phyloP scores from a whole-genome alignment of 2,113 vertebrate species.

The Perca flavescens region DNA sequence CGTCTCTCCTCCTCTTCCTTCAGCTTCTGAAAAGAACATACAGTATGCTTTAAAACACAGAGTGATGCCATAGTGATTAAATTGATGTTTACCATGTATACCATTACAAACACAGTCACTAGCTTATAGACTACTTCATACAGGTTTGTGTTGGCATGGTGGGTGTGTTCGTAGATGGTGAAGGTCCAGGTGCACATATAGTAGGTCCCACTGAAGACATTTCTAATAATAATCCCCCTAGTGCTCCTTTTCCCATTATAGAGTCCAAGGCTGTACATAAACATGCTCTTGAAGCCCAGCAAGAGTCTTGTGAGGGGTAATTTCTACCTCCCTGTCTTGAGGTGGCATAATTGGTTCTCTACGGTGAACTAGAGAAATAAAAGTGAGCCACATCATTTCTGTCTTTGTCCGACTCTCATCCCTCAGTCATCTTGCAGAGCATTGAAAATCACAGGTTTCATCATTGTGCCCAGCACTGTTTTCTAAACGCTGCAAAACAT shows the following conservation, averaged over 20 bases:
- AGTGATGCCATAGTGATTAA: not conserved
- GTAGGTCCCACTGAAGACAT: constrained; percentile 10
- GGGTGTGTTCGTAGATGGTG: constrained; percentile 18
- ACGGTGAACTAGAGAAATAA: not conserved
- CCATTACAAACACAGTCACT: not conserved
- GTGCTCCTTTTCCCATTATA: not conserved
- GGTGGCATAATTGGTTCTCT: constrained; percentile 25
- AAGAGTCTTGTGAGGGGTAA: not conserved
- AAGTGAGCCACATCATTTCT: constrained; percentile 7
- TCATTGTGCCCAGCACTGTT: not conserved
- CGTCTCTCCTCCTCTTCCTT: not conserved
- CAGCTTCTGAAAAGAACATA: not conserved
- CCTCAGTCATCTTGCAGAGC: not conserved
- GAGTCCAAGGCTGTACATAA: constrained; percentile 22
- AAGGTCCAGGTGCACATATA: not conserved
- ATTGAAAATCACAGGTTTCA: not conserved
- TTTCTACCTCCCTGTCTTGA: constrained; percentile 5
- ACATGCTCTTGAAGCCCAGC: constrained; percentile 28
- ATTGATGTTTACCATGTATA: not conserved
- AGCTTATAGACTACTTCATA: not conserved
- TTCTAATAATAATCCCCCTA: constrained; percentile 20
- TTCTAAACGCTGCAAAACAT: not conserved
- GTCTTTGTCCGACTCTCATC: not conserved
- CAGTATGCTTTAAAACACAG: not conserved
- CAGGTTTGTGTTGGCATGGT: constrained; percentile 41